Evolutionary conservation across 1,140 invertebrate genomes (phyloP), one percentile per base, ranked within the genome.

Genomic region (Papilio dardanus): DNA sequence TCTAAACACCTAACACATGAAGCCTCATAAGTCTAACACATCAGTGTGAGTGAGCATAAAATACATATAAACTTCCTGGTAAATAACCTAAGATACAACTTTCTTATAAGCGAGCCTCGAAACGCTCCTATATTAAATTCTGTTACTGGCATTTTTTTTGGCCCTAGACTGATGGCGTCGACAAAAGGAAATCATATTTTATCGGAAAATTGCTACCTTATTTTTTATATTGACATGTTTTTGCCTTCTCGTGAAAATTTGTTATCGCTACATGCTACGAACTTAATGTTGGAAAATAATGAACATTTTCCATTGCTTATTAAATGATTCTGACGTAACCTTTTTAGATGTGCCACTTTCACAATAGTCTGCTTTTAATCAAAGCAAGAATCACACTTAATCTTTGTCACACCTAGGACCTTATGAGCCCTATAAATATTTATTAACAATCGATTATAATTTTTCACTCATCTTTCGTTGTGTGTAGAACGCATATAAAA

Each of bases 1-100:
- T 84, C 85, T 78, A 84, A 88, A 90, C 89, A 85, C 84, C 83
- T 86, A 86, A 81, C 87, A 85, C 80, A 86, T 84, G 84, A 79
- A 88, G 82, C 82, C 79, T 73, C 77, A 82, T 81, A 78, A 74
- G 75, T 80, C 78, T 77, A 62, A 58, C 73, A 74, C 28, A 68
- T 68, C 76, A 62, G 79, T 84, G 81, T 88, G 87, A 81, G 86
- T 82, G 80, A 75, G 84, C 78, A 85, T 85, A 89, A 89, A 89
- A 90, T 86, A 92, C 86, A 92, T 90, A 91, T 90, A 91, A 91
- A 92, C 88, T 91, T 91, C 89, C 89, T 87, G 89, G 89, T 92
- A 92, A 92, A 92, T 92, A 92, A 89, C 84, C 83, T 80, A 79
- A 87, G 87, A 88, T 84, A 86, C 87, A 88, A 91, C 85, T 89